Percentiles rank a stretch among this genome's conserved stretches.
These are phyloP conservation scores for Gambusia affinis DNA, from an alignment of 2,113 vertebrate species.

Conservation along the genomic window DNA sequence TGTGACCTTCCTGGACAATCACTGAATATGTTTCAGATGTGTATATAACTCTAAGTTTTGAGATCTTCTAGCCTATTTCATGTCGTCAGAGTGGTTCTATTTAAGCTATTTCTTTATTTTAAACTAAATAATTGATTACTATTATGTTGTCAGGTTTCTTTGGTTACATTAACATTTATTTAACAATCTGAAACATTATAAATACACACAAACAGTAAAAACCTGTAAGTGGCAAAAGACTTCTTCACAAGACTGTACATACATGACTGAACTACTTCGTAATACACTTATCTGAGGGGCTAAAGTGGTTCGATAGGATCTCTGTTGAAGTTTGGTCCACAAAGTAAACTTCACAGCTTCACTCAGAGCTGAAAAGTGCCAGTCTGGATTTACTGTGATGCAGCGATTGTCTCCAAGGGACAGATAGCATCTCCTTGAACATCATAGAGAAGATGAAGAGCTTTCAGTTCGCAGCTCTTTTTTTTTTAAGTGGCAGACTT, in stretches of 20 bases:
- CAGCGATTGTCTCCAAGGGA: constrained; percentile 16
- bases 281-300: not conserved
- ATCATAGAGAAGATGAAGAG: constrained; percentile 22
- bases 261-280: too few species aligned
- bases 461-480: not conserved
- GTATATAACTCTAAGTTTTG: too few species aligned
- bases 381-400: constrained; percentile 16
- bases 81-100: too few species aligned
- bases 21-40: too few species aligned
- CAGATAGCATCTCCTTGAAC: constrained; percentile 26
- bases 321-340: not conserved
- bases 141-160: too few species aligned
- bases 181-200: too few species aligned
- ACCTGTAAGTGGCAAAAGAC: not conserved
- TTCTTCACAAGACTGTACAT: not conserved
- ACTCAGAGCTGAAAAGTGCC: constrained; percentile 12
- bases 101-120: too few species aligned
- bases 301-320: not conserved
- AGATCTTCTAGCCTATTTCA: too few species aligned
- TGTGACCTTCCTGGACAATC: too few species aligned
- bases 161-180: too few species aligned
- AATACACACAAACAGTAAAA: too few species aligned
- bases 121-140: too few species aligned
- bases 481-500: constrained; percentile 20
- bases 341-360: not conserved